Evolutionary conservation across 2,797 vertebrate species (phyloP).

Genomic region (Pachyuromys duprasi): DNA sequence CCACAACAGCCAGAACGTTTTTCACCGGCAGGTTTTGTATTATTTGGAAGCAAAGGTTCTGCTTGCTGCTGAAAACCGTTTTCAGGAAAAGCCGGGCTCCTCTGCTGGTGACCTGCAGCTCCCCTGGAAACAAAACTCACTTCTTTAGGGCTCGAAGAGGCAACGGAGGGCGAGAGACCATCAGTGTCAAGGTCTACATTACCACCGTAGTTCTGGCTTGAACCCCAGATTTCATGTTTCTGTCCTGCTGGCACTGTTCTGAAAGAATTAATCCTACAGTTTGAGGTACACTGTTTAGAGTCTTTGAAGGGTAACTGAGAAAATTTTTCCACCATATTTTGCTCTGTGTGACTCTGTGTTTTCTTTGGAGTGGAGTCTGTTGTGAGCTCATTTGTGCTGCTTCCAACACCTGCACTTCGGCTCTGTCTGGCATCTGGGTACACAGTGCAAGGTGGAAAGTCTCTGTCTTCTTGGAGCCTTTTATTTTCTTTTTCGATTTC

Average conservation of each 20-base stretch:
- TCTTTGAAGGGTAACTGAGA: slow-evolving; percentile 65
- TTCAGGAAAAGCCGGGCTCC: slow-evolving; percentile 88
- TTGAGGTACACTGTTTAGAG: slow-evolving; percentile 68
- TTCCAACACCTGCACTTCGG: slow-evolving; percentile 74
- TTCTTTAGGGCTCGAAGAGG: slow-evolving; percentile 68
- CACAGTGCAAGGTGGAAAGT: slow-evolving; percentile 5
- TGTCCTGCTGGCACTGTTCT: slow-evolving; percentile 68
- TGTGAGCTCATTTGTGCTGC: slow-evolving; percentile 66
- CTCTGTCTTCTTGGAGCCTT: slow-evolving; percentile 82
- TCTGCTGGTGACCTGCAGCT: slow-evolving; percentile 84
- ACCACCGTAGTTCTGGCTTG: slow-evolving; percentile 63
- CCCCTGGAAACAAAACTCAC: slow-evolving; percentile 89
- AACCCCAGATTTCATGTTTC: slow-evolving; percentile 66
- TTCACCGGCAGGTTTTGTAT: slow-evolving; percentile 69
- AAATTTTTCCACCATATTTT: slow-evolving; percentile 43
- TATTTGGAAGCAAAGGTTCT: slow-evolving; percentile 82
- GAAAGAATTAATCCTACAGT: slow-evolving; percentile 73
- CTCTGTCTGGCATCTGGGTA: slow-evolving; percentile 67
- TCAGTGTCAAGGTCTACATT: slow-evolving; percentile 81
- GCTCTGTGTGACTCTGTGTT: slow-evolving; percentile 61
- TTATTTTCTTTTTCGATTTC: slow-evolving; percentile 95
- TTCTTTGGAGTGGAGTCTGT: slow-evolving; percentile 71
- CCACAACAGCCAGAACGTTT: slow-evolving; percentile 82
- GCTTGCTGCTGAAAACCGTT: slow-evolving; percentile 88
- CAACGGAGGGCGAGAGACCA: slow-evolving; percentile 51